phyloP scores from a whole-genome alignment of 1,140 invertebrate species.

The Hetaerina americana region DNA sequence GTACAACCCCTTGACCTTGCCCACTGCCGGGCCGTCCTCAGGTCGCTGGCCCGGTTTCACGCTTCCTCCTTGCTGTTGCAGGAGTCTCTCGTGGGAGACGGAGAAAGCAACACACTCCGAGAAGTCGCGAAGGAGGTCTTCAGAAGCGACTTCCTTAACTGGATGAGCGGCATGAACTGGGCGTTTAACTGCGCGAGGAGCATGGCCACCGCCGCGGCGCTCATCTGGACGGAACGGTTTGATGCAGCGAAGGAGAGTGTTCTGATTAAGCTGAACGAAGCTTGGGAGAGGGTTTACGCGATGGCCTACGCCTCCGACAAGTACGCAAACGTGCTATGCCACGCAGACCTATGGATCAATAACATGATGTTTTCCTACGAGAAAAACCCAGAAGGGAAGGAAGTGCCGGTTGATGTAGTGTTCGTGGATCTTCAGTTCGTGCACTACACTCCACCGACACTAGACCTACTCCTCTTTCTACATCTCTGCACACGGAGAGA shows the following conservation, averaged over 20 bases:
- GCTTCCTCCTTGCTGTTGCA: conserved; percentile 39
- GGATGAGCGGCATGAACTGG: conserved; percentile 29
- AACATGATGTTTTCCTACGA: conserved; percentile 38
- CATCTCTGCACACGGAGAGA: neutral
- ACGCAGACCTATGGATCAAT: conserved; percentile 47
- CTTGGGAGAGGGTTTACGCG: conserved; percentile 27
- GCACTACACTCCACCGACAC: neutral
- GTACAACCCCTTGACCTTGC: conserved; percentile 31
- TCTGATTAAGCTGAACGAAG: conserved; percentile 22
- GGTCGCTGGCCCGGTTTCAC: conserved; percentile 38
- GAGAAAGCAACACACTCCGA: conserved; percentile 6
- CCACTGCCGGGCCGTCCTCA: conserved; percentile 33
- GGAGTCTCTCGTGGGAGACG: conserved; percentile 20
- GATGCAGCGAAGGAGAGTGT: conserved; percentile 21
- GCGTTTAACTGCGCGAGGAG: conserved; percentile 25
- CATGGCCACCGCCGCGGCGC: conserved; percentile 30
- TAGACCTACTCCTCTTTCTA: neutral
- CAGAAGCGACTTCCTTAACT: conserved; percentile 33
- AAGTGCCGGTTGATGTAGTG: neutral
- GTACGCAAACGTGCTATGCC: conserved; percentile 40
- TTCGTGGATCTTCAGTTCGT: conserved; percentile 6
- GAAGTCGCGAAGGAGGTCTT: conserved; percentile 28
- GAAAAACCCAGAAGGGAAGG: neutral
- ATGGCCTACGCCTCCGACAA: conserved; percentile 31
- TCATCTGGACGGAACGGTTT: conserved; percentile 30